phyloP scores from a whole-genome alignment of 2,113 vertebrate species.

The Baryphthengus martii region DNA sequence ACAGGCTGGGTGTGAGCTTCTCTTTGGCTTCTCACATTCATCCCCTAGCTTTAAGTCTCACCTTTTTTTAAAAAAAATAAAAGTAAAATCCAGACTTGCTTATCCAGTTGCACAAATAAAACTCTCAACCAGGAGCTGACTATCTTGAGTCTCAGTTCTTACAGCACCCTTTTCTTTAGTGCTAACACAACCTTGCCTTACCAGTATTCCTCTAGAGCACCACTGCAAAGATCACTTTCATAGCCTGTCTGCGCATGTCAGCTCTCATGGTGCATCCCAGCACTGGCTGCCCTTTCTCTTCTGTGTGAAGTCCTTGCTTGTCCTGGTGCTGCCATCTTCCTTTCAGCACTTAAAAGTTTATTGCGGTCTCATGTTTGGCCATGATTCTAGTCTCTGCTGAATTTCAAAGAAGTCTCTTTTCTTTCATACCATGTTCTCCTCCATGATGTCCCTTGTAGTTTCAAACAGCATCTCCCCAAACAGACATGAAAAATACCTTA shows the following conservation, averaged over 20 bases:
- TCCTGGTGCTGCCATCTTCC: background rate
- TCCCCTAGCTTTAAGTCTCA: background rate
- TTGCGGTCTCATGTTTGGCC: background rate
- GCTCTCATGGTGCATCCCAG: background rate
- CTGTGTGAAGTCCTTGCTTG: background rate
- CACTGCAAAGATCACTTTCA: background rate
- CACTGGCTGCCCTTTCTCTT: background rate
- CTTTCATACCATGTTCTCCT: background rate
- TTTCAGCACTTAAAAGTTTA: background rate
- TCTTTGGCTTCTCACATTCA: background rate
- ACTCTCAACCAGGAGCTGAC: background rate
- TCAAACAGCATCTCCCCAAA: background rate
- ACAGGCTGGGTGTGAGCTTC: background rate
- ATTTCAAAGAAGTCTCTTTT: background rate
- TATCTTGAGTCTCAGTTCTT: background rate
- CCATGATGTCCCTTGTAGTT: background rate
- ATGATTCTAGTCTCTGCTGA: background rate
- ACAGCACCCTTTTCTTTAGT: background rate
- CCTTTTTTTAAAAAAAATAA: background rate
- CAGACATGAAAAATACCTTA: background rate
- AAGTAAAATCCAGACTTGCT: background rate
- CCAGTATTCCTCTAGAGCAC: background rate
- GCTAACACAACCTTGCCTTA: background rate
- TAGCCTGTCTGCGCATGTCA: background rate
- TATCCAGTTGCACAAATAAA: background rate